These are phyloP conservation scores for Spheniscus mendiculus DNA, from an alignment of 2,113 vertebrate species.

Conservation along the genomic window DNA sequence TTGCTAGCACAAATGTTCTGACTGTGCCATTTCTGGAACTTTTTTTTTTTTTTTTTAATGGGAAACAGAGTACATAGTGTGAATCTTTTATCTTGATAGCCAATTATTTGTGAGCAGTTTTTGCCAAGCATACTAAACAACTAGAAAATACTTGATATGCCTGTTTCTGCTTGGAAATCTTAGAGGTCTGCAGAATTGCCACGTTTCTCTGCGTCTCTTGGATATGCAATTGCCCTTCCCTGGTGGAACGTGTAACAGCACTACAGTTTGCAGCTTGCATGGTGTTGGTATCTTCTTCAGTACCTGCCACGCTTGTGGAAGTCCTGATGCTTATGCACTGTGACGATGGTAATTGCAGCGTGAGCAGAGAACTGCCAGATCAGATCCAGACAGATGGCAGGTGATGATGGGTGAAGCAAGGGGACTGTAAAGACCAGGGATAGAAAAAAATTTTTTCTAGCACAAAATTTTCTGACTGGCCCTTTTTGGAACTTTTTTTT, in stretches of 20 bases:
- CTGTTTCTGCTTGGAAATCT: neutral
- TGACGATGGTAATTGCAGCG: neutral
- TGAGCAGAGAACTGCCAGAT: neutral
- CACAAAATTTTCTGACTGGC: neutral
- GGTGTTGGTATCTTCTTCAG: neutral
- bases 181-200: neutral
- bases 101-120: neutral
- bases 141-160: neutral
- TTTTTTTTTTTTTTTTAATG: neutral
- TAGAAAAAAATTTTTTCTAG: neutral
- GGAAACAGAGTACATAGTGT: neutral
- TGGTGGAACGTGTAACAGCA: neutral
- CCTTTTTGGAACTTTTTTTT: neutral
- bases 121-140: neutral
- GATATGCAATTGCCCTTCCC: neutral
- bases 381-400: neutral
- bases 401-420: neutral
- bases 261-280: neutral
- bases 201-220: neutral
- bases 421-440: rapidly evolving
- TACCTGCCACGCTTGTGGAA: neutral
- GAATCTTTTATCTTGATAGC: neutral
- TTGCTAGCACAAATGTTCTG: neutral
- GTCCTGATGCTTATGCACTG: neutral
- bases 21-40: neutral